Conservation (phyloP, 2,113 vertebrate genomes). For the Scophthalmus maximus region DNA sequence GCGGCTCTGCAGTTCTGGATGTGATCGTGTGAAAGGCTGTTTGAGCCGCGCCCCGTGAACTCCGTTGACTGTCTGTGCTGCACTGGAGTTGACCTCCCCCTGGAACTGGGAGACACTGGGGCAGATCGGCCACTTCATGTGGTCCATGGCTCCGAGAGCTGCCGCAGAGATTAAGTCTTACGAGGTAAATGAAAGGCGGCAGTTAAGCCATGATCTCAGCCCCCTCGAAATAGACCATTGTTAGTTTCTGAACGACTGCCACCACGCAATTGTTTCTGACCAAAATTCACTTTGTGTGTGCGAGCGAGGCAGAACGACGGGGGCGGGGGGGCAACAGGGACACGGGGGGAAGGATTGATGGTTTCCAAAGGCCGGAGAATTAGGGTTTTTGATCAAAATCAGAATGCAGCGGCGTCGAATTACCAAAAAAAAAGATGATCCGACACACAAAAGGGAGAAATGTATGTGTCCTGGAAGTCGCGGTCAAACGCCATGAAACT, state of each 20-base stretch:
- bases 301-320: constrained; percentile 17
- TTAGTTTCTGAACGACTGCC: constrained; percentile 67
- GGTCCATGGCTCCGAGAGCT: constrained; percentile 53
- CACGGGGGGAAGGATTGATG: constrained; percentile 30
- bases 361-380: constrained; percentile 32
- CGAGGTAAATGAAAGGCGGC: constrained; percentile 76
- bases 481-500: too few species aligned
- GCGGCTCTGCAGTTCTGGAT: neutral
- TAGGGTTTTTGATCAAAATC: constrained; percentile 51
- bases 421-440: constrained; percentile 33
- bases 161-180: constrained; percentile 67
- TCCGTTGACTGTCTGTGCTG: constrained; percentile 29
- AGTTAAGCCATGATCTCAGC: constrained; percentile 74
- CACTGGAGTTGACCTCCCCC: constrained; percentile 49
- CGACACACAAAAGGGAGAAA: neutral
- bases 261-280: constrained; percentile 62
- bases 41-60: constrained; percentile 16
- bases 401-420: constrained; percentile 15
- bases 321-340: constrained; percentile 10
- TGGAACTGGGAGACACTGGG: constrained; percentile 26
- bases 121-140: constrained; percentile 47
- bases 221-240: constrained; percentile 71
- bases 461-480: constrained; percentile 3
- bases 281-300: constrained; percentile 23
- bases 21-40: constrained; percentile 6